phyloP scores from a whole-genome alignment of 2,113 vertebrate species.

The Lamprologus lemairii region DNA sequence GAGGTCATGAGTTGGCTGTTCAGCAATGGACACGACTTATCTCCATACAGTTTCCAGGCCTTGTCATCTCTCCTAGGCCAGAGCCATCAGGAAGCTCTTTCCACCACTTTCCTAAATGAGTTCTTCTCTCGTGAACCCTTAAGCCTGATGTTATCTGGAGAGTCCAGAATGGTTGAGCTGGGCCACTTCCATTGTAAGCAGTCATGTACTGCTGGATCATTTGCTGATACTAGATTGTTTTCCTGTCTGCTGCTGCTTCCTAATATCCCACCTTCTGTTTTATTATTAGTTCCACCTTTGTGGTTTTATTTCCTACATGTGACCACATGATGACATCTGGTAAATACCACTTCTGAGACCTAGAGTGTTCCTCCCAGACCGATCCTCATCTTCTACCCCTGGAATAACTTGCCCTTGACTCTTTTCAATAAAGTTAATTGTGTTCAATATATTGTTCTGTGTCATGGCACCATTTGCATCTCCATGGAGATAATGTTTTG shows the following conservation, averaged over 20 bases:
- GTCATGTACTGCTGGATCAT: not conserved
- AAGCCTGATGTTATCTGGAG: not conserved
- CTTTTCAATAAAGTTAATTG: not conserved
- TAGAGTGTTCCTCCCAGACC: not conserved
- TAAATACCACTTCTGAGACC: not conserved
- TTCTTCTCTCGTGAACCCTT: rapidly evolving
- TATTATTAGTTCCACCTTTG: not conserved
- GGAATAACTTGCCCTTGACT: not conserved
- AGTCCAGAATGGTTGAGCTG: not conserved
- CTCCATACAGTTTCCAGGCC: not conserved
- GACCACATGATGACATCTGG: not conserved
- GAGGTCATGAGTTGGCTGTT: not conserved
- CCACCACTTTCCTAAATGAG: not conserved
- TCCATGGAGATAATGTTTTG: not conserved
- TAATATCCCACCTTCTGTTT: not conserved
- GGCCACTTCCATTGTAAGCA: not conserved
- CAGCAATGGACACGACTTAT: not conserved
- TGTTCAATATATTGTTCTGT: not conserved
- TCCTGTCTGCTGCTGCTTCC: not conserved
- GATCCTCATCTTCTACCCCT: not conserved
- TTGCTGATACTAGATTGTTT: not conserved
- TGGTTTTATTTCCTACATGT: not conserved
- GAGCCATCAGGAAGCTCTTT: rapidly evolving
- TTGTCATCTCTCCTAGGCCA: not conserved
- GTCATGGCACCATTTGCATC: not conserved